Percentiles rank a stretch among this genome's conserved stretches.
phyloP scores from a whole-genome alignment of 2,113 vertebrate species.

The Trogon surrucura region DNA sequence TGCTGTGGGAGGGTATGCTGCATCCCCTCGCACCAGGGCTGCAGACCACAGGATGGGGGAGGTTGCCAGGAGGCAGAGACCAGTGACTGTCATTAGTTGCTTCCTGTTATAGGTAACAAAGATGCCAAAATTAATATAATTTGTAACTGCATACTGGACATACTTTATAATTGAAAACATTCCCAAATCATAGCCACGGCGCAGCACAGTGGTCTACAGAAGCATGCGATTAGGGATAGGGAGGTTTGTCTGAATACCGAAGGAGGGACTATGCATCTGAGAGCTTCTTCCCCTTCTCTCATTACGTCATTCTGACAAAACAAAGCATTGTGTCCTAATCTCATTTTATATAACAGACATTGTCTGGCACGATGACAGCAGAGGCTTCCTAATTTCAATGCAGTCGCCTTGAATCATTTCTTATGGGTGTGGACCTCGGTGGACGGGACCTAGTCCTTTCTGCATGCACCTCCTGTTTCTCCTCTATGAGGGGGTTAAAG shows the following conservation, averaged over 20 bases:
- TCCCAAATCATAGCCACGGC: background rate
- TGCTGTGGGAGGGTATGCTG: background rate
- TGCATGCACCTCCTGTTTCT: background rate
- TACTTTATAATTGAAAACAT: background rate
- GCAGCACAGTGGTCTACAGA: background rate
- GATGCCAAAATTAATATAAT: background rate
- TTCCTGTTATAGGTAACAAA: background rate
- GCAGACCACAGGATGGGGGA: background rate
- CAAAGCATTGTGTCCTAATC: background rate
- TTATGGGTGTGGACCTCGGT: background rate
- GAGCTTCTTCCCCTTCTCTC: background rate
- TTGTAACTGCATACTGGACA: background rate
- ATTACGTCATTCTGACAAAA: background rate
- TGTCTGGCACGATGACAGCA: background rate
- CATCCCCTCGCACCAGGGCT: background rate
- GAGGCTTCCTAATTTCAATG: background rate
- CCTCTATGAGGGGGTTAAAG: background rate
- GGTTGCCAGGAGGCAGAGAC: background rate
- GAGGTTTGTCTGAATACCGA: background rate
- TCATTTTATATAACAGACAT: background rate
- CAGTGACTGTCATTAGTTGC: background rate
- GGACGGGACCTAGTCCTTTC: background rate
- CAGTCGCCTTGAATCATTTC: background rate
- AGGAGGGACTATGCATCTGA: background rate
- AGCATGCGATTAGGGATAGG: rapidly evolving